Evolutionary conservation across 2,888 invertebrate species (phyloP), one percentile per base, ranked within the genome.

Genomic region (Dorcus hopei): DNA sequence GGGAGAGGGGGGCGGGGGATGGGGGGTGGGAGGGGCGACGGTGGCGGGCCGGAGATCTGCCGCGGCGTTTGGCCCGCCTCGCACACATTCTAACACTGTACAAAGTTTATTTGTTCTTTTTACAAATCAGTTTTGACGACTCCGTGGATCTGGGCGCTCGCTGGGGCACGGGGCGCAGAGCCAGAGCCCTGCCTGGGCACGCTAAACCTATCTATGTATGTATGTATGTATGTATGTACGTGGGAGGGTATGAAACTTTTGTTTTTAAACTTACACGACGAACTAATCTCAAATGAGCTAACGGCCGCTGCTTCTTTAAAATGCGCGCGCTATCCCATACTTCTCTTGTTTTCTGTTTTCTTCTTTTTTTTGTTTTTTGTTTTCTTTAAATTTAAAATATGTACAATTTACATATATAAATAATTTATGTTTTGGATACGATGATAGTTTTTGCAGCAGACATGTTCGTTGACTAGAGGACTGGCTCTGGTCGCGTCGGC

Each of bases 311-410:
- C 6, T 33, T 33, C 26, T 33, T 14, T 33, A 7, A 33, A 33
- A 33, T 4, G 6, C 19, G 19, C 19, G 71, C 70, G 64, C 65
- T 64, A 70, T 70, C 70, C 68, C 64, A 33, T 70, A 68, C 67
- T 69, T 68, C 66, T 65, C 65, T 63, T 66, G 64, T 62, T 61
- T 64, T 67, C 62, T 68, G 69, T 56, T 56, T 59, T 68, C 65
- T 64, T 71, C 68, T 71, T 67, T 51, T 38, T 41, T 54, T 57
- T 57, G 52, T 57, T 59, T 61, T 58, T 59, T 57, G 64, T 65
- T 62, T 63, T 62, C 63, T 73, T 73, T 70, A 70, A 70, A 69
- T 74, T 73, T 71, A 74, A 74, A 72, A 73, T 74, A 75, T 76
- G 70, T 76, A 76, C 76, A 76, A 76, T 75, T 58, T 58, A 59